Conservation (phyloP, 2,113 vertebrate genomes). For the Chauna torquata region DNA sequence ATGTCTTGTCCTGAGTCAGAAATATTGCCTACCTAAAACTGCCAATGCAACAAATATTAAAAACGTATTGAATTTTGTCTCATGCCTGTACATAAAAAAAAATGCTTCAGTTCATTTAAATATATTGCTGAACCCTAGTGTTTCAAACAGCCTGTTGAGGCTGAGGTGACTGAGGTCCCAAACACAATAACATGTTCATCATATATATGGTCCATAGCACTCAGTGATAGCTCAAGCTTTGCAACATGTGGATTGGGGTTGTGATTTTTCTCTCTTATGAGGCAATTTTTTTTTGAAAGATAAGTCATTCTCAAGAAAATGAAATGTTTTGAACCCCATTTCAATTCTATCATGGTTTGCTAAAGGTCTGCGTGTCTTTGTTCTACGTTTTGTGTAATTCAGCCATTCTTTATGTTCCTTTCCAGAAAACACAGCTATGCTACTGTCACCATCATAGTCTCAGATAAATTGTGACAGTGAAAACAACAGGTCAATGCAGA, state of each 20-base stretch:
- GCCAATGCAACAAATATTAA: not conserved
- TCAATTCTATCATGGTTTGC: not conserved
- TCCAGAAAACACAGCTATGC: not conserved
- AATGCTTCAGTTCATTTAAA: not conserved
- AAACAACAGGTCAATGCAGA: not conserved
- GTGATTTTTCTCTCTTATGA: not conserved
- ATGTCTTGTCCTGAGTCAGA: not conserved
- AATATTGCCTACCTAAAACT: not conserved
- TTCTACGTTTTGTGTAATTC: not conserved
- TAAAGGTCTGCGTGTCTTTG: not conserved
- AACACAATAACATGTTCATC: not conserved
- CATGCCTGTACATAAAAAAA: not conserved
- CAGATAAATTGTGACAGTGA: not conserved
- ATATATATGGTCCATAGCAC: not conserved
- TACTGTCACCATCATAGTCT: not conserved
- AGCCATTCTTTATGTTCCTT: not conserved
- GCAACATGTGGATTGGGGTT: accelerated
- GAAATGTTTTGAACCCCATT: not conserved
- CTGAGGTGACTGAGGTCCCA: not conserved
- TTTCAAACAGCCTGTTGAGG: not conserved
- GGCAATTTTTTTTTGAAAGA: not conserved
- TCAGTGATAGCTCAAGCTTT: not conserved
- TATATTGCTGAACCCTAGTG: not conserved
- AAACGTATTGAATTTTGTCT: not conserved
- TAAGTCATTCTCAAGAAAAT: not conserved